phyloP scores from a whole-genome alignment of 23 tunicate species.

The Halocynthia aurantium region DNA sequence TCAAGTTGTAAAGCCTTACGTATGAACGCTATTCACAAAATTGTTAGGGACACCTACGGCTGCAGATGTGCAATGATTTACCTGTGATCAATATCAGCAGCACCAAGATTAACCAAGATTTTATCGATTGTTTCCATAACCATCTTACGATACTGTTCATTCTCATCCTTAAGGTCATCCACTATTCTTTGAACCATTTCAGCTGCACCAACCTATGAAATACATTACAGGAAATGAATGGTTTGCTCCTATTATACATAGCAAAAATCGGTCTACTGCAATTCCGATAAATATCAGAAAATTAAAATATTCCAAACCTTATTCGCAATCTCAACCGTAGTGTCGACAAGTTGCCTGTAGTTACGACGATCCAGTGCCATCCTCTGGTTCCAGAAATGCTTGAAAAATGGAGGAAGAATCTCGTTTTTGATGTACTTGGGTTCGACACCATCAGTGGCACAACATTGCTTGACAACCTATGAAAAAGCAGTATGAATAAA shows the following conservation, averaged over 20 bases:
- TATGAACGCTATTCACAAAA: too few relatives aligned
- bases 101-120: constrained; percentile 92
- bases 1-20: too few relatives aligned
- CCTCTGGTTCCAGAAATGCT: constrained; percentile 98
- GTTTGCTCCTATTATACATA: too few relatives aligned
- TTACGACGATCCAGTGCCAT: constrained; percentile 98
- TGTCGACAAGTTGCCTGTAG: constrained; percentile 95
- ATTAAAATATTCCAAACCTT: constrained; percentile 28
- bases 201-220: constrained; percentile 68
- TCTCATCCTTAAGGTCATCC: constrained; percentile 97
- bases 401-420: constrained; percentile 94
- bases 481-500: too few relatives aligned
- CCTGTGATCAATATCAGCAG: constrained; percentile 85
- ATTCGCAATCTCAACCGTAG: constrained; percentile 98
- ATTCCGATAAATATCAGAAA: too few relatives aligned
- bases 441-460: constrained; percentile 99
- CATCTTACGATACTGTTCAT: constrained; percentile 99
- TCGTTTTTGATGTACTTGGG: constrained; percentile 94
- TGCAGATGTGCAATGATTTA: too few relatives aligned
- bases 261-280: too few relatives aligned
- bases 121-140: constrained; percentile 98
- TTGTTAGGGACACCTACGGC: too few relatives aligned
- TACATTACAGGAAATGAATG: too few relatives aligned
- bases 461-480: constrained; percentile 99
- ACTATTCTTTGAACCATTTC: constrained; percentile 83